Base-by-base conservation (phyloP, 2,888 invertebrate genomes). In the Drosophila aldrichi region DNA sequence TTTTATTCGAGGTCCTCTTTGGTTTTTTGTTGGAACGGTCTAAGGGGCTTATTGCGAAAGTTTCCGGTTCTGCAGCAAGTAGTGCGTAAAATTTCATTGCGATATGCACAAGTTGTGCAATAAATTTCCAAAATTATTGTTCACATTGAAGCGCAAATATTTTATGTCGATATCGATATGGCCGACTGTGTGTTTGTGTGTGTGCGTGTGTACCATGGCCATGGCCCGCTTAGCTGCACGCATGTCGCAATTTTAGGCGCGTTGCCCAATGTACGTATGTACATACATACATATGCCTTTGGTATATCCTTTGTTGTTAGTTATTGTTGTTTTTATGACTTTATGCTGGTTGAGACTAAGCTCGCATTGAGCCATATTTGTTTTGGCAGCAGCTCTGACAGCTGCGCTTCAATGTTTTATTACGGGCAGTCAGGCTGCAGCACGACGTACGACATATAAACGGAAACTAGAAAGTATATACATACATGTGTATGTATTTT, bases 81-180 rank as follows among this genome's bases (percentile, higher is more conserved):
- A 85, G 84, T 84, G 86, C 84, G 84, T 84, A 83, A 81, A 85
- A 85, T 86, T 84, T 84, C 84, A 82, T 75, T 82, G 80, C 83
- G 82, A 83, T 80, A 84, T 83, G 76, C 82, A 77, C 80, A 85
- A 84, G 83, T 84, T 84, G 76, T 63, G 83, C 66, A 76, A 84
- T 86, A 84, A 84, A 84, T 86, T 84, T 74, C 60, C 51, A 68
- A 81, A 86, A 84, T 84, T 86, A 83, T 84, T 82, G 82, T 74
- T 72, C 81, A 72, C 82, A 84, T 81, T 83, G 78, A 80, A 78
- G 80, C 80, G 67, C 61, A 65, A 80, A 72, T 77, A 77, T 80
- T 80, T 72, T 66, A 75, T 75, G 72, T 67, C 63, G 34, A 70
- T 77, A 77, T 77, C 77, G 68, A 72, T 77, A 72, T 77, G 61